Percentiles rank a stretch among this genome's conserved stretches.
Evolutionary conservation across 1,140 invertebrate genomes (phyloP).

Genomic region (Hormaphis cornu): DNA sequence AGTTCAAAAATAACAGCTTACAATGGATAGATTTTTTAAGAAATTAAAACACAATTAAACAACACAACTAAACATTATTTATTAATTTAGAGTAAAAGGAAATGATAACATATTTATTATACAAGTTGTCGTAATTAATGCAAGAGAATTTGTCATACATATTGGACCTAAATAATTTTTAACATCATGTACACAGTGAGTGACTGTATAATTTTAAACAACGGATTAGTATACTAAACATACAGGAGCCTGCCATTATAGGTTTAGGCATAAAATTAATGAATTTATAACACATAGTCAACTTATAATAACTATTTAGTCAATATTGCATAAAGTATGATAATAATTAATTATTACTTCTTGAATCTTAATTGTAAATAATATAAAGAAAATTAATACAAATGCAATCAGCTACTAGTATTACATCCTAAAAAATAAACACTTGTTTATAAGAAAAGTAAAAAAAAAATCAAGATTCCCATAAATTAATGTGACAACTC

Average conservation of each 20-base stretch:
- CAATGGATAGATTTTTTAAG: too few species aligned
- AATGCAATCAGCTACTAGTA: neutral
- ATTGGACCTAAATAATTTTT: too few species aligned
- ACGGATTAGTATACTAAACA: too few species aligned
- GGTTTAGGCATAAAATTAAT: neutral
- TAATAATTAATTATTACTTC: neutral
- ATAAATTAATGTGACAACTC: conserved; percentile 20
- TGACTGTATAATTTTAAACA: too few species aligned
- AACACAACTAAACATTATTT: too few species aligned
- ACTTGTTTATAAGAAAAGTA: conserved; percentile 11
- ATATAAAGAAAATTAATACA: neutral
- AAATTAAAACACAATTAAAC: too few species aligned
- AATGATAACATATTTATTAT: too few species aligned
- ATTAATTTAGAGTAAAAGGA: too few species aligned
- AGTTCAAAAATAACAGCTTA: too few species aligned
- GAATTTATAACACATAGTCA: neutral
- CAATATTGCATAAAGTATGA: neutral
- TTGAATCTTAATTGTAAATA: neutral
- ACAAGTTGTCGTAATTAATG: too few species aligned
- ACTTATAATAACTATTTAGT: conserved; percentile 2
- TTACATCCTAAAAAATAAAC: neutral
- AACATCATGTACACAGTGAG: too few species aligned
- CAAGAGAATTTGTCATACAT: neutral
- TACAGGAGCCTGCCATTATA: neutral
- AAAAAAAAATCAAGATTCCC: conserved; percentile 15